Evolutionary conservation across 1,140 invertebrate genomes (phyloP), one percentile per base, ranked within the genome.

Genomic region (Drosophila kurseongensis): DNA sequence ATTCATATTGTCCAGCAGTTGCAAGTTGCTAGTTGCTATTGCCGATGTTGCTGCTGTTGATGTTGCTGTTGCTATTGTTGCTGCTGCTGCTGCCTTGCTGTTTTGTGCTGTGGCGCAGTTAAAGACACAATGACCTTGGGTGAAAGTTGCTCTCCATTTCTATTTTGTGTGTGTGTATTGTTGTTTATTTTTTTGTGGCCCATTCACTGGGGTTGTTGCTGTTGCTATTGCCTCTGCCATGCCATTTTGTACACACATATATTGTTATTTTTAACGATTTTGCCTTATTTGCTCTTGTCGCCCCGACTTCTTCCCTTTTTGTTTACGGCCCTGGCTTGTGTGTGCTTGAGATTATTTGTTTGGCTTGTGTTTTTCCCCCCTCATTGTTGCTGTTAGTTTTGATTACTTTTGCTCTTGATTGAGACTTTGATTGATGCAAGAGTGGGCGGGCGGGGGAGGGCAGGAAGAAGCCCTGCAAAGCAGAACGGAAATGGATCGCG

Each of bases 121-220:
- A 89, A 91, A 91, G 80, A 90, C 88, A 90, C 88, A 90, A 90
- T 90, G 88, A 90, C 88, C 88, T 90, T 90, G 88, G 88, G 88
- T 91, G 88, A 90, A 90, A 90, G 88, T 91, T 91, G 88, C 88
- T 91, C 88, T 90, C 82, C 77, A 90, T 91, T 90, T 90, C 80
- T 86, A 83, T 90, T 90, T 90, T 86, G 68, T 74, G 23, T 41
- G 23, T 41, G 52, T 71, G 57, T 57, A 16, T 71, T 44, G 52
- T 69, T 69, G 68, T 69, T 57, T 78, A 42, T 68, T 72, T 65
- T 56, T 55, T 42, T 58, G 66, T 52, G 57, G 51, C 56, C 62
- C 57, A 63, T 76, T 77, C 51, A 42, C 45, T 72, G 66, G 50
- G 42, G 44, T 59, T 69, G 59, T 50, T 69, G 44, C 44, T 65